phyloP scores from a whole-genome alignment of 2,113 vertebrate genomes.

The Tringa solitaria region DNA sequence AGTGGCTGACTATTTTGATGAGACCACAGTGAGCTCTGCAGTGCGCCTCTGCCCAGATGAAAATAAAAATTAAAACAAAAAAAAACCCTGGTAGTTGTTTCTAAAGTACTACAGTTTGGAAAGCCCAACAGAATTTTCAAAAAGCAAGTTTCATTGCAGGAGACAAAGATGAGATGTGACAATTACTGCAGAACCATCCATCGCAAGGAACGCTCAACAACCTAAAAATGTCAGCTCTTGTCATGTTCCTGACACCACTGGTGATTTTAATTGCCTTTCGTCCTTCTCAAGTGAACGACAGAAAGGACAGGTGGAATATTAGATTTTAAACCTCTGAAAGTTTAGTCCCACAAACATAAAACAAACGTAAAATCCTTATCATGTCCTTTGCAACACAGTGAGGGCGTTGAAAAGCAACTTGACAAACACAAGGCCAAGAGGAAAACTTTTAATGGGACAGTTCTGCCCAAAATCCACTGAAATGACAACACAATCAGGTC shows the following conservation, averaged over 20 bases:
- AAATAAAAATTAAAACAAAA: neutral
- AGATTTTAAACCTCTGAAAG: neutral
- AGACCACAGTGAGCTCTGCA: neutral
- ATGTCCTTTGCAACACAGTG: neutral
- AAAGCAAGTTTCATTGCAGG: neutral
- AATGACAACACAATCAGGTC: fast-evolving
- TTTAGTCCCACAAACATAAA: neutral
- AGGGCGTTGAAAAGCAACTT: neutral
- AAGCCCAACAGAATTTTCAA: neutral
- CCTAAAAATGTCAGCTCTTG: slow-evolving; percentile 14
- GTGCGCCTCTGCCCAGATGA: neutral
- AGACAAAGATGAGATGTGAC: slow-evolving; percentile 51
- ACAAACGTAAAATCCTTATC: neutral
- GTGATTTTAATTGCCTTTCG: slow-evolving; percentile 48
- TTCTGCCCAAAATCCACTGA: neutral
- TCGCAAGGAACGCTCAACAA: neutral
- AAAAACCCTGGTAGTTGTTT: neutral
- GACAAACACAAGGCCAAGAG: neutral
- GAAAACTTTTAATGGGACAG: neutral
- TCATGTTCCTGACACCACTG: neutral
- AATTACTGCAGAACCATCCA: slow-evolving; percentile 9
- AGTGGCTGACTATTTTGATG: neutral
- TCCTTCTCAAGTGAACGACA: slow-evolving; percentile 31
- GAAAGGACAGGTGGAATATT: slow-evolving; percentile 47
- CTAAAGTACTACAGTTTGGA: neutral